phyloP scores from a whole-genome alignment of 1,140 invertebrate species.

The Cyclargus thomasi region DNA sequence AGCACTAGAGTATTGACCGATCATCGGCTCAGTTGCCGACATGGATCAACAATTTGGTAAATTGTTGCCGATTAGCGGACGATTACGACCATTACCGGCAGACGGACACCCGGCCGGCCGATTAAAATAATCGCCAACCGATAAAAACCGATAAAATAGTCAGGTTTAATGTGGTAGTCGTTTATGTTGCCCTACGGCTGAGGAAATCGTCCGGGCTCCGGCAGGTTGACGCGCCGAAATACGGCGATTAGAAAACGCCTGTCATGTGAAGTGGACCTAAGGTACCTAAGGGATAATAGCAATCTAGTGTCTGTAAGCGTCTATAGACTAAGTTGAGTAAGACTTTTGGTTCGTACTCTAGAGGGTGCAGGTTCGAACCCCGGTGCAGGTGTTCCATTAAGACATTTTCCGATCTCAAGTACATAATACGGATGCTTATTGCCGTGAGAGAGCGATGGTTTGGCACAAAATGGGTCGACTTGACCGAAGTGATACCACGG shows the following conservation, averaged over 20 bases:
- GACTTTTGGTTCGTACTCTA: too few species aligned
- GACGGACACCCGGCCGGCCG: conserved; percentile 63
- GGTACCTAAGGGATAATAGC: too few species aligned
- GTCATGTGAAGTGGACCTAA: too few species aligned
- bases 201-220: conserved; percentile 21
- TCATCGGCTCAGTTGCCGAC: conserved; percentile 56
- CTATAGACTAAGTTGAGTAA: too few species aligned
- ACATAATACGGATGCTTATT: too few species aligned
- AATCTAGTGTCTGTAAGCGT: neutral
- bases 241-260: conserved; percentile 1
- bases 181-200: conserved; percentile 41
- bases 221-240: conserved; percentile 6
- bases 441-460: too few species aligned
- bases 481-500: too few species aligned
- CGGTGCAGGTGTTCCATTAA: too few species aligned
- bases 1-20: conserved; percentile 48
- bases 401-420: too few species aligned
- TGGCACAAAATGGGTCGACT: too few species aligned
- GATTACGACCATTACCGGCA: conserved; percentile 70
- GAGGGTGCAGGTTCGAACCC: too few species aligned
- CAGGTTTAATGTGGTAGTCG: conserved; percentile 39
- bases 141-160: conserved; percentile 65
- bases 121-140: conserved; percentile 72
- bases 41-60: conserved; percentile 71
- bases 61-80: conserved; percentile 70